Conservation (phyloP, 2,113 vertebrate genomes). For the Pteronura brasiliensis region DNA sequence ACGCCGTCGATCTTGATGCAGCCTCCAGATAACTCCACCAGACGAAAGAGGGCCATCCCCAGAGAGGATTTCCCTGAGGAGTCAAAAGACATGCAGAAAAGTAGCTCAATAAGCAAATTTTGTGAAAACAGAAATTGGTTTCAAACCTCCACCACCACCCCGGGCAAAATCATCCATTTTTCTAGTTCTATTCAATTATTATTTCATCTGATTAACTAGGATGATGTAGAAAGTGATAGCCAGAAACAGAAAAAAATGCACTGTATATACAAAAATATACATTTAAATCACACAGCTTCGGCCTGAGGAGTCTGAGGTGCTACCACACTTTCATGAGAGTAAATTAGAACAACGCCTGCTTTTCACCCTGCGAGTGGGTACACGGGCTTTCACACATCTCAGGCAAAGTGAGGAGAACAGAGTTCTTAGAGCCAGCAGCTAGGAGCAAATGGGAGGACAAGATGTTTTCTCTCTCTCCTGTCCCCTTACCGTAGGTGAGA, state of each 20-base stretch:
- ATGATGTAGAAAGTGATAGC: not conserved
- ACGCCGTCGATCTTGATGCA: slow-evolving; percentile 93
- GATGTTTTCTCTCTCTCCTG: not conserved
- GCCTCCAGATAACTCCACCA: slow-evolving; percentile 92
- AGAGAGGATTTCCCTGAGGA: slow-evolving; percentile 92
- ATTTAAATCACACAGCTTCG: not conserved
- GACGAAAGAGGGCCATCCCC: slow-evolving; percentile 91
- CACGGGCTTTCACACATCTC: not conserved
- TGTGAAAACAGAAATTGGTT: not conserved
- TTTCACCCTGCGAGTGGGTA: not conserved
- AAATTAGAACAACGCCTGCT: not conserved
- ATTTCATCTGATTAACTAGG: not conserved
- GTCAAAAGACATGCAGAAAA: not conserved
- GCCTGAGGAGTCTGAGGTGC: not conserved
- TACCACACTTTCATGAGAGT: not conserved
- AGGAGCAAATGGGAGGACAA: not conserved
- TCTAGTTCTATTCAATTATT: not conserved
- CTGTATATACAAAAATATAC: not conserved
- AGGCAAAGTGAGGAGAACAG: not conserved
- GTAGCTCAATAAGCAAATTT: not conserved
- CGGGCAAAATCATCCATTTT: not conserved
- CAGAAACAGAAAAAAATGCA: not conserved
- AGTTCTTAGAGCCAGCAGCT: not conserved
- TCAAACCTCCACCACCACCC: not conserved
- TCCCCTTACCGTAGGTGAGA: not conserved